phyloP scores from a whole-genome alignment of 2,113 vertebrate species.

The Microtus ochrogaster region DNA sequence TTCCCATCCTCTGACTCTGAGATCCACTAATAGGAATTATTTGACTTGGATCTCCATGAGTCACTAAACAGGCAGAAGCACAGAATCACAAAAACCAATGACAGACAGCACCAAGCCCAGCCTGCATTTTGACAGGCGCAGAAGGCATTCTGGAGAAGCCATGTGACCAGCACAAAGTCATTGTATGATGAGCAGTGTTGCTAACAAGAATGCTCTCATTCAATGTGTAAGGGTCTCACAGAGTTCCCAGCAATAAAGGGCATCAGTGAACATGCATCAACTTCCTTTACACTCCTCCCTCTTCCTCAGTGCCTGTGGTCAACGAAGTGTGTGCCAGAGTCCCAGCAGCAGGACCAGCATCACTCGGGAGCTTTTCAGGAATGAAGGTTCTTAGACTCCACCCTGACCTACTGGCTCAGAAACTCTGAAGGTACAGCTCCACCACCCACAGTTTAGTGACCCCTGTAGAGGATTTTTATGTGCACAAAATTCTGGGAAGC shows the following conservation, averaged over 20 bases:
- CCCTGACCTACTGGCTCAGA: not conserved
- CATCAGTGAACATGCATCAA: not conserved
- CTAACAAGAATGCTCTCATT: not conserved
- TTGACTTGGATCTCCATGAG: not conserved
- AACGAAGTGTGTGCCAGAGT: not conserved
- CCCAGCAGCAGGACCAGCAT: not conserved
- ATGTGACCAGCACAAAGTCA: not conserved
- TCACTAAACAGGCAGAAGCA: not conserved
- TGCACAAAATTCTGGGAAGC: not conserved
- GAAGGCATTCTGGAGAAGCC: not conserved
- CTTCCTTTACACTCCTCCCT: not conserved
- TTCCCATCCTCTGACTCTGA: not conserved
- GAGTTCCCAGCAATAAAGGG: not conserved
- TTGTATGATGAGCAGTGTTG: not conserved
- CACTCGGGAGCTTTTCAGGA: not conserved
- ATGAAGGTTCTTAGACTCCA: not conserved
- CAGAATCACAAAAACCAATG: not conserved
- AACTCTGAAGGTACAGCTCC: not conserved
- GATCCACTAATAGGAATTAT: not conserved
- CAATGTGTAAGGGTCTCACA: not conserved
- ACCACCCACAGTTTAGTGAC: not conserved
- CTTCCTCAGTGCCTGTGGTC: not conserved
- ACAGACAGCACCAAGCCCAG: not conserved
- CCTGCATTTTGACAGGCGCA: not conserved
- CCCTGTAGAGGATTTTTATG: not conserved